Evolutionary conservation across 2,888 invertebrate genomes (phyloP), one percentile per base, ranked within the genome.

Genomic region (Mesorhabditis spiculigera): DNA sequence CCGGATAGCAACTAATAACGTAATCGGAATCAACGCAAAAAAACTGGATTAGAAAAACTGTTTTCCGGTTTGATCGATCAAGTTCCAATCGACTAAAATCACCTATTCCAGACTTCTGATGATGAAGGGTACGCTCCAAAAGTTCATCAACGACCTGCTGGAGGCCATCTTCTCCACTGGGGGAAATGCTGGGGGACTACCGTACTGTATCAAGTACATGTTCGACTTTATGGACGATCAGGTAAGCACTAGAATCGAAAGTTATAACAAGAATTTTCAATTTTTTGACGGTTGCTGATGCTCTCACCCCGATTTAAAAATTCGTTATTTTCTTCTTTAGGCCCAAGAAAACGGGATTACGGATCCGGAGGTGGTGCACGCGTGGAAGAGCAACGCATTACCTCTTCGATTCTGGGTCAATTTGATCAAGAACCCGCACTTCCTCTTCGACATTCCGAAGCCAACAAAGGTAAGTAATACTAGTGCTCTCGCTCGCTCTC

Each of bases 211-310:
- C 86, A 98, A 98, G 88, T 98, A 98, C 87, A 96, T 98, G 96
- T 99, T 98, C 89, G 98, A 98, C 89, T 98, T 98, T 88, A 91
- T 98, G 83, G 98, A 99, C 88, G 97, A 98, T 88, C 97, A 98
- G 89, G 97, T 70, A 58, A 50, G 67, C 10, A 43, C n/a, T 3
- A 43, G 4, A 8, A 13, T n/a, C n/a, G n/a, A 6, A 43, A 3
- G 13, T 6, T n/a, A 3, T 43, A 42, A 43, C 28, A 28, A 28
- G 28, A 28, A 28, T 28, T 28, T 1, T 28, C 28, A 28, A 28
- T 28, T 28, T 28, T 28, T 28, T 28, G 28, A 28, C 28, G 3
- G 3, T 28, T 28, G n/a, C 10, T 28, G 10, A 8, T 3, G 41
- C 4, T 4, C 28, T 63, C 63, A 4, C n/a, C 58, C 28, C n/a